A percentile compares a stretch with the other conserved stretches of the same genome.
Conservation (phyloP, 2,797 vertebrate species). For the Atherinosoma microstoma region DNA sequence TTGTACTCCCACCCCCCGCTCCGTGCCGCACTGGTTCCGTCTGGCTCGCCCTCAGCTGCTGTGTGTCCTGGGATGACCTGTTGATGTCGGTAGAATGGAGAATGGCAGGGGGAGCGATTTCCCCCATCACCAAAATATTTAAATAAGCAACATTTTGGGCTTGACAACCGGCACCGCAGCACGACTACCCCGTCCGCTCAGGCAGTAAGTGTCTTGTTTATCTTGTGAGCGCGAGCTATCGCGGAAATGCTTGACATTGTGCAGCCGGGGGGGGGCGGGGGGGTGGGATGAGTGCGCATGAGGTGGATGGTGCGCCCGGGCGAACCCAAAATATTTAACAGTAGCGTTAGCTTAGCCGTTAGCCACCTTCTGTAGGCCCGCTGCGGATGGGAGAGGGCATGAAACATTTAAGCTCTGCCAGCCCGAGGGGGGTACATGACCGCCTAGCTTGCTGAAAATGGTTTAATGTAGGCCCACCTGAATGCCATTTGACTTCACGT, state of each 20-base stretch:
- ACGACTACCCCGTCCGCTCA: conserved; percentile 58
- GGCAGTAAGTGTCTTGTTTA: conserved; percentile 69
- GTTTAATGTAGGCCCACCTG: not conserved
- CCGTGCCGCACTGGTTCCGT: conserved; percentile 84
- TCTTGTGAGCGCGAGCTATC: conserved; percentile 15
- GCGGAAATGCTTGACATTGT: conserved; percentile 66
- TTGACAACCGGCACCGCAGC: conserved; percentile 66
- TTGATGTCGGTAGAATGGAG: conserved; percentile 87
- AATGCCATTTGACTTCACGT: conserved; percentile 21
- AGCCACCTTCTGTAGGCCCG: conserved; percentile 70
- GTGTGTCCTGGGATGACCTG: conserved; percentile 90
- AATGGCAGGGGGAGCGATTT: conserved; percentile 81
- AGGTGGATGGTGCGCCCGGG: conserved; percentile 72
- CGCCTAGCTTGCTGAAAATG: not conserved
- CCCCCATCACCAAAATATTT: conserved; percentile 78
- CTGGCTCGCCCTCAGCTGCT: conserved; percentile 87
- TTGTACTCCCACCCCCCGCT: conserved; percentile 68
- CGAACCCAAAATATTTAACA: conserved; percentile 78
- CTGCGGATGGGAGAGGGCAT: conserved; percentile 71
- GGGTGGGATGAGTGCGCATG: conserved; percentile 44
- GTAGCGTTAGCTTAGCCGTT: conserved; percentile 78
- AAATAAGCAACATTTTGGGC: conserved; percentile 70
- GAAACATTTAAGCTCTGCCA: conserved; percentile 46
- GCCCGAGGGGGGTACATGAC: conserved; percentile 17
- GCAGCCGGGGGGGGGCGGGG: conserved; percentile 5